Base-by-base conservation (phyloP, 2,113 vertebrate genomes). In the Podarcis cretensis region DNA sequence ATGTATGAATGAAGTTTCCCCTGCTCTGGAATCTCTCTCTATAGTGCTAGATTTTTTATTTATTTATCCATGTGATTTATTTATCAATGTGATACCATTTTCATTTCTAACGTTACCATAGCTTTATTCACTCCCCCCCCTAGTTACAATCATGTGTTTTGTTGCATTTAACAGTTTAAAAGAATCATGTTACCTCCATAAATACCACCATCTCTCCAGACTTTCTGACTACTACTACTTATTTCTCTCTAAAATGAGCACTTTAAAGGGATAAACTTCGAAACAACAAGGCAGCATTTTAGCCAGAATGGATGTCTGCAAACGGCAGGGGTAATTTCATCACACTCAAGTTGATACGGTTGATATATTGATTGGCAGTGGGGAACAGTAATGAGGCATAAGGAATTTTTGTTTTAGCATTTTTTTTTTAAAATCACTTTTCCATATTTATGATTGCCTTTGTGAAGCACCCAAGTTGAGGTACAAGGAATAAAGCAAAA, bases 11-110 rank as follows among this genome's bases (percentile, higher is more conserved):
- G 30, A 69, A 69, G 23, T 27, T 21, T 69, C 21, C 25, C 23
- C 48, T 12, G 48, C 10, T 54, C 10, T 54, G 48, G 21, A 23
- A 12, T 54, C 48, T 54, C 48, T 54, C 10, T 63, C 20, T 63
- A 63, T 63, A 90, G 40, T 92, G 43, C 48, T 87, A 87, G 84
- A 71, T 89, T 73, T 77, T 80, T 75, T 79, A 78, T 80, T 68
- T 66, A 79, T 82, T 40, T 23, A 9, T 35, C 40, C 66, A 1
- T 66, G 65, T 75, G 82, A 78, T 80, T 68, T 66, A 74, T 82
- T 40, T 23, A 9, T 35, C 32, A 66, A 1, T 66, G 74, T 57
- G 25, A 57, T n/a, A 10, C 43, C 21, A 76, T 76, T 82, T 78
- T 82, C 27, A 32, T 69, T 43, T 5, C 27, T 32, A 7, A 5